Percentiles rank a stretch among this genome's conserved stretches.
Conservation (phyloP, 2,113 vertebrate genomes). For the Etia nguti region DNA sequence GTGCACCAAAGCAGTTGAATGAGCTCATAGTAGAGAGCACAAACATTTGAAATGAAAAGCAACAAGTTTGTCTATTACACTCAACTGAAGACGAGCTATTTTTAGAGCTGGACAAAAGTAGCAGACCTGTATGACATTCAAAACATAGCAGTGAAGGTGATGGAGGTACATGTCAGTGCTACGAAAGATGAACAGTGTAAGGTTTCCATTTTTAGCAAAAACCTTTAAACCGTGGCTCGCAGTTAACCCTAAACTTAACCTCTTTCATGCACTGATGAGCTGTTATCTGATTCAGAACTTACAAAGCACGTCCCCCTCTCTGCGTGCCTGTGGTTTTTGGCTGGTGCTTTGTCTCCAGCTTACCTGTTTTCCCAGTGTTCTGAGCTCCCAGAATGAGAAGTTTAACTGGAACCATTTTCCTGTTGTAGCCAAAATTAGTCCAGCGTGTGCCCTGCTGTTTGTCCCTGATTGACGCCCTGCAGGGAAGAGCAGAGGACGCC, state of each 20-base stretch:
- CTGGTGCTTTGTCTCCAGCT: neutral
- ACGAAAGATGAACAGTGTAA: neutral
- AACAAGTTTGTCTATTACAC: neutral
- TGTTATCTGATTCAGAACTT: neutral
- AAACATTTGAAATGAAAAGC: neutral
- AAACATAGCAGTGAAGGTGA: neutral
- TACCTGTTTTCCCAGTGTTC: conserved; percentile 62
- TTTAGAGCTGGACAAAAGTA: neutral
- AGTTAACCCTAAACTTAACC: neutral
- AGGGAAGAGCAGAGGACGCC: neutral
- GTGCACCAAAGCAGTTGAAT: neutral
- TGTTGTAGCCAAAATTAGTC: neutral
- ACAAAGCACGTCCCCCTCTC: neutral
- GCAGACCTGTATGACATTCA: accelerated
- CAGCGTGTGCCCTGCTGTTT: neutral
- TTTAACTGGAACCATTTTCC: conserved; percentile 49
- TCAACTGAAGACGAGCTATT: neutral
- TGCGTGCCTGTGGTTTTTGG: neutral
- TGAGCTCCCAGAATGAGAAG: conserved; percentile 53
- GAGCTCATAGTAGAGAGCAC: neutral
- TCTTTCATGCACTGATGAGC: neutral
- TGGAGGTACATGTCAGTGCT: neutral
- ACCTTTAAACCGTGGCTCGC: neutral
- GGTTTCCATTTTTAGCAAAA: conserved; percentile 20
- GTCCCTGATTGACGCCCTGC: neutral